Evolutionary conservation across 2,113 vertebrate genomes (phyloP), one percentile per base, ranked within the genome.

Genomic region (Phalacrocorax carbo): DNA sequence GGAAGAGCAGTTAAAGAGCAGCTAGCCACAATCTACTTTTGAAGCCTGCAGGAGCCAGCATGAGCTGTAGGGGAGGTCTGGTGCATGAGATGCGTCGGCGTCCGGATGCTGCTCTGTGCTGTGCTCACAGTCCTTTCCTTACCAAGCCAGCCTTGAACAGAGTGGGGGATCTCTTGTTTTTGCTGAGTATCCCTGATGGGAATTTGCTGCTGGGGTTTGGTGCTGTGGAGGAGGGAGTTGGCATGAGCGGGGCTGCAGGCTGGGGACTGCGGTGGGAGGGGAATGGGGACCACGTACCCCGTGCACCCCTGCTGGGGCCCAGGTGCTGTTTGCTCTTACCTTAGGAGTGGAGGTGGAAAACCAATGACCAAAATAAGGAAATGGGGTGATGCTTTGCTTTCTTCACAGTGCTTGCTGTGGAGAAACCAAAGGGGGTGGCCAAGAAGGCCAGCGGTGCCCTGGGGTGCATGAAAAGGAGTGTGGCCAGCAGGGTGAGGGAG

Each of bases 211-310:
- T 62, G 19, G 68, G 21, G 26, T 60, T 68, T 55, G 78, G 26
- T 6, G 14, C 54, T 82, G 65, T 1, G 3, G 65, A 65, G 29
- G 48, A 62, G 16, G 5, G 10, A 62, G 60, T 22, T 82, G 75
- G 57, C 15, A 10, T 1, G 9, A 78, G 40, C 1, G 8, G 36
- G 18, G 42, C 69, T 69, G 54, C 30, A 15, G 66, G 17, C 44
- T 30, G 44, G 40, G 55, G 40, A 21, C 60, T 62, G 46, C 0
- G 2, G 14, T 32, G 54, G 68, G 29, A 36, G 18, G 26, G 44
- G 46, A 71, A 25, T 0, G 1, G 40, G 52, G n/a, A n/a, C n/a
- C n/a, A n/a, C n/a, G 0, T 20, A 25, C 13, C 22, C 58, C 1
- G 1, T 13, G 32, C 42, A 29, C 20, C 62, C 27, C 64, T 71